A percentile compares a stretch with the other conserved stretches of the same genome.
phyloP scores from a whole-genome alignment of 2,797 vertebrate species.

The Monodelphis domestica region DNA sequence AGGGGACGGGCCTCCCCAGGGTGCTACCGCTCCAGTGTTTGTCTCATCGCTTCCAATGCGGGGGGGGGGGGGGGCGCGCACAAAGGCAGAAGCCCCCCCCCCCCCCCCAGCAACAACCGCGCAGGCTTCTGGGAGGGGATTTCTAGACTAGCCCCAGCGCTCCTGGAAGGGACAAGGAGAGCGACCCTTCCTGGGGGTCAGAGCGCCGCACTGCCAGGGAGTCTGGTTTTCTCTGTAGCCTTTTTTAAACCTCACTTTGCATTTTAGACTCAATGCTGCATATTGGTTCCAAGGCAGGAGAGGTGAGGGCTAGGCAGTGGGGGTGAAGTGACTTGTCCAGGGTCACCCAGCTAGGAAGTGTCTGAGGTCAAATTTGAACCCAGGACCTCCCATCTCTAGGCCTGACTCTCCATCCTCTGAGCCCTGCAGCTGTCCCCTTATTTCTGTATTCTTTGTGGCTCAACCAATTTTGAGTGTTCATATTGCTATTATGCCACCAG shows the following conservation, averaged over 20 bases:
- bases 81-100: too few relatives aligned
- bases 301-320: too few relatives aligned
- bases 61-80: too few relatives aligned
- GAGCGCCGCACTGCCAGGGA: not conserved
- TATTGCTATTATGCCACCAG: not conserved
- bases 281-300: too few relatives aligned
- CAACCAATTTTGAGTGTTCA: not conserved
- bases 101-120: too few relatives aligned
- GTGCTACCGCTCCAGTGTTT: not conserved
- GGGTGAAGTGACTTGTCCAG: not conserved
- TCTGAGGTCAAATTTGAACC: too few relatives aligned
- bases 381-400: not conserved
- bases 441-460: not conserved
- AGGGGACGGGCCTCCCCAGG: too few relatives aligned
- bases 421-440: not conserved
- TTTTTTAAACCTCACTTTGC: too few relatives aligned
- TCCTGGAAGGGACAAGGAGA: not conserved
- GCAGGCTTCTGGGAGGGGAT: not conserved
- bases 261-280: too few relatives aligned
- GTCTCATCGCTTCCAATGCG: too few relatives aligned
- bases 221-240: not conserved
- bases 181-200: not conserved
- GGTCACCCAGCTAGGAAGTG: not conserved
- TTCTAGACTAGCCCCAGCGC: too few relatives aligned
- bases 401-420: not conserved